Base-by-base conservation (phyloP, 2,113 vertebrate genomes). In the Urocitellus parryii region DNA sequence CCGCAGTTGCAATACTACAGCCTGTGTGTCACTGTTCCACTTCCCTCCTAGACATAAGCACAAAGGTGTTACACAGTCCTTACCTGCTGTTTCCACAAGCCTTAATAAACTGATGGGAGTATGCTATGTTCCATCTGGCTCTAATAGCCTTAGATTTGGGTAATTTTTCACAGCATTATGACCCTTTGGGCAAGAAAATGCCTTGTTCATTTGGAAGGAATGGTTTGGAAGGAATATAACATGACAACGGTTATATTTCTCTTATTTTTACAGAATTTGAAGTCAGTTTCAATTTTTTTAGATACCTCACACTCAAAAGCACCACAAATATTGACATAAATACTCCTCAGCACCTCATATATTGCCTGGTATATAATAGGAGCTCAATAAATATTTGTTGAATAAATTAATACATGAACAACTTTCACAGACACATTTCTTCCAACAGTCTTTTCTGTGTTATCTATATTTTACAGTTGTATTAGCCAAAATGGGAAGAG, bases 261-360 rank as follows among this genome's bases (percentile, higher is more conserved):
- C 8, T 91, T 93, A 48, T 34, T 79, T 48, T 85, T 77, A 34
- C 5, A 61, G 51, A 24, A 20, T 77, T 86, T 82, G 83, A 89
- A 42, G 22, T 81, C 34, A n/a, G 51, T 12, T 89, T 91, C 32
- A 81, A 73, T 72, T 86, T n/a, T 45, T 88, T 91, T 85, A 94
- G 14, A 25, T 22, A 65, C 56, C 7, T 84, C 4, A 67, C 1
- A 25, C 0, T 90, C 32, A 91, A 85, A 51, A 29, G 73, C 34
- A 92, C 10, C 63, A 34, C 27, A 78, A 37, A 77, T n/a, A 88
- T 63, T 83, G 65, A 34, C 4, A 56, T 68, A 78, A 67, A 90
- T 83, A n/a, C 39, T 83, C 45, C 45, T 45, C 32, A 56, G n/a
- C 3, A 53, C 7, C 18, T 90, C 20, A 24, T 37, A 32, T 58